phyloP scores from a whole-genome alignment of 2,888 invertebrate species.

The Leucozona laternaria region DNA sequence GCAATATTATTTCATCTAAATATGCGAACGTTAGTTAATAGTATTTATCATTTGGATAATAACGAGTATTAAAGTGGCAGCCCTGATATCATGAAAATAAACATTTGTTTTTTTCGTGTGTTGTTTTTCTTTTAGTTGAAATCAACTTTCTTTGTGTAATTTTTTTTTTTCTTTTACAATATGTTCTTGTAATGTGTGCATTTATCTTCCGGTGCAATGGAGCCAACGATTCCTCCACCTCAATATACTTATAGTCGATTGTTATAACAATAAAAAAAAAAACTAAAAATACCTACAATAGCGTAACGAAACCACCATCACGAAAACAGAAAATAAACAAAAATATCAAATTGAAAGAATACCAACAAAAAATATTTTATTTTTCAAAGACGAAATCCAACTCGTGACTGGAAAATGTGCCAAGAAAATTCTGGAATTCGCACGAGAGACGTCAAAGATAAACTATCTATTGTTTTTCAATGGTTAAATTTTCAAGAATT shows the following conservation, averaged over 20 bases:
- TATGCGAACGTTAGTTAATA: too few species aligned
- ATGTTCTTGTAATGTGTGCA: slow-evolving; percentile 20
- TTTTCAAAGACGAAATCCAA: neutral
- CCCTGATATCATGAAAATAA: neutral
- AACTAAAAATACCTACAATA: slow-evolving; percentile 49
- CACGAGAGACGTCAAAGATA: neutral
- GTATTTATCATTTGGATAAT: too few species aligned
- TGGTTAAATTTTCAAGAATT: neutral
- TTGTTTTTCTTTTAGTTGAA: neutral
- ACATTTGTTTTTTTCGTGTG: neutral
- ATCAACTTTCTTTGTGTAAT: slow-evolving; percentile 2
- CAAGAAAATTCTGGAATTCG: slow-evolving; percentile 20
- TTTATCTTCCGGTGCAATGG: slow-evolving; percentile 55
- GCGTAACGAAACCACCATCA: neutral
- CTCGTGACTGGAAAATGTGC: slow-evolving; percentile 17
- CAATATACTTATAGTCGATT: neutral
- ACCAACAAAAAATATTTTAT: slow-evolving; percentile 5
- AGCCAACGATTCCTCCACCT: slow-evolving; percentile 55
- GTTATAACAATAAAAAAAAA: slow-evolving; percentile 53
- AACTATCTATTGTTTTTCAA: neutral
- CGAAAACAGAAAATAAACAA: neutral
- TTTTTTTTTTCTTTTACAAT: slow-evolving; percentile 1
- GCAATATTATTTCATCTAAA: too few species aligned
- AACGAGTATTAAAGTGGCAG: slow-evolving; percentile 13
- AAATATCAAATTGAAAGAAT: slow-evolving; percentile 2